Evolutionary conservation across 2,797 vertebrate species (phyloP).

Genomic region (Falco novaeseelandiae): DNA sequence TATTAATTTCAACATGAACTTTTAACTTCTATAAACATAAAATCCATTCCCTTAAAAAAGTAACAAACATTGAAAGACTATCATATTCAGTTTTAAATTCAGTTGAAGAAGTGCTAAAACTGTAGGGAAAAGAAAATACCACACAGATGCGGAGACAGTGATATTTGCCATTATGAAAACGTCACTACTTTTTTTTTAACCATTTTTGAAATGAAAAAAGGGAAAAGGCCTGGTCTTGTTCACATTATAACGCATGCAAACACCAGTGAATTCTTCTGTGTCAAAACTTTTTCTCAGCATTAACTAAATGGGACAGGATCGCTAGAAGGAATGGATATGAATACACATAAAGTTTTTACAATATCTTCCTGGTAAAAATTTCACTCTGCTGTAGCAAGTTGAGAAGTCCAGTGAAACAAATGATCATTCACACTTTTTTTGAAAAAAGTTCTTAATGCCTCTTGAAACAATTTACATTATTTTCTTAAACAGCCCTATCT

Average conservation of each 20-base stretch:
- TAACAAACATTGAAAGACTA: not conserved
- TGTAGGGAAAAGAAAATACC: not conserved
- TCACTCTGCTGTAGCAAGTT: not conserved
- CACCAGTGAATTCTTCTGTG: rapidly evolving
- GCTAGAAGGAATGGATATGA: not conserved
- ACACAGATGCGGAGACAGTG: rapidly evolving
- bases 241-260: not conserved
- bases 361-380: not conserved
- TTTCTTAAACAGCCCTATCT: not conserved
- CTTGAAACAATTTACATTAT: not conserved
- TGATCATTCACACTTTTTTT: not conserved
- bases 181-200: not conserved
- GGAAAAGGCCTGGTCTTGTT: not conserved
- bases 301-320: not conserved
- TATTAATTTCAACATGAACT: not conserved
- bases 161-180: not conserved
- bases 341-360: not conserved
- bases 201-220: not conserved
- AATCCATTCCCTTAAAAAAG: slow-evolving; percentile 40
- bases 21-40: not conserved
- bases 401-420: not conserved
- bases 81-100: not conserved
- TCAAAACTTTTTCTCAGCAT: not conserved
- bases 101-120: not conserved
- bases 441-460: not conserved